Evolutionary conservation across 2,113 vertebrate species (phyloP), one percentile per base, ranked within the genome.

Genomic region (Pygoscelis antarcticus): DNA sequence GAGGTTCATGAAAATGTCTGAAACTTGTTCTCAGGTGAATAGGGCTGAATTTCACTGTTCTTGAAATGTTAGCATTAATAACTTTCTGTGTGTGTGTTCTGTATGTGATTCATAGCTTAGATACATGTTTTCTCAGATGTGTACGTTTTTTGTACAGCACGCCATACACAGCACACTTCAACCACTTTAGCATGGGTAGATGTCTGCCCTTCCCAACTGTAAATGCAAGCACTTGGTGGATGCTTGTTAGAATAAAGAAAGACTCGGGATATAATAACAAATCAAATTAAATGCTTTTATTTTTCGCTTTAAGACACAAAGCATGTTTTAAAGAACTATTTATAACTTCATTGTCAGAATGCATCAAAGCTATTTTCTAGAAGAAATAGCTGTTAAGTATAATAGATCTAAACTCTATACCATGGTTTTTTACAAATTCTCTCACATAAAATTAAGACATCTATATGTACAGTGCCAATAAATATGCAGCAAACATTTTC

Each of bases 401-500:
- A 75, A 87, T 14, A 61, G 65, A 93, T 58, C 32, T 85, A 42
- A 93, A 74, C 18, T 74, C 69, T 62, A 79, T 65, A 79, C 26
- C 13, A 4, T 3, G 7, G 22, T 74, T 77, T 72, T 89, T 89
- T 69, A 93, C 46, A 87, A 15, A 80, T 87, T 69, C 55, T 95
- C 40, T 70, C 72, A 55, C 65, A 88, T 78, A 93, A 91, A 86
- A 90, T 72, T 17, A 87, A 87, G 78, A 87, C 66, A 85, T 92
- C 32, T 87, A 2, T 88, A 74, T 76, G 47, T 94, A 95, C 87
- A 90, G 51, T 71, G 85, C 47, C 78, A 96, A 96, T 96, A 97
- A 96, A 97, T 95, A 97, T 32, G 55, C 82, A 94, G n/a, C 62
- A 95, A 94, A 87, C 26, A 80, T 32, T 90, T 85, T 93, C 94